Evolutionary conservation across 1,140 invertebrate genomes (phyloP).

Genomic region (Platyura marginata): DNA sequence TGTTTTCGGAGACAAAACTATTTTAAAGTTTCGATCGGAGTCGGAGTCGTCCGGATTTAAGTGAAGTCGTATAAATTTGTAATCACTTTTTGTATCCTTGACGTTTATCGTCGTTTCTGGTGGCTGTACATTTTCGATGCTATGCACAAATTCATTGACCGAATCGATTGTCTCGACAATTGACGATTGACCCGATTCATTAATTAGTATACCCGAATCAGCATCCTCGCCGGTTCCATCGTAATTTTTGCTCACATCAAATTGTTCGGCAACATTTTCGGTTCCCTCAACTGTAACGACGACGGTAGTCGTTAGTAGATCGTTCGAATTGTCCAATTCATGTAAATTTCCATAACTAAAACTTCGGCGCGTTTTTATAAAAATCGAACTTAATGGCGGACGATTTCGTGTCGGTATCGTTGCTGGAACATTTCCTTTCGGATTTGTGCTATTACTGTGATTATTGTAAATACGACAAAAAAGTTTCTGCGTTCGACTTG

Average conservation of each 20-base stretch:
- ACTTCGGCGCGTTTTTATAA: too few species aligned
- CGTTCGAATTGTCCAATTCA: not conserved
- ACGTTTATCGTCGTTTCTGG: too few species aligned
- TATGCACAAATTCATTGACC: too few species aligned
- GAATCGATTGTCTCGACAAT: slow-evolving; percentile 19
- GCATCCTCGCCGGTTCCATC: slow-evolving; percentile 26
- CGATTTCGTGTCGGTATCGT: not conserved
- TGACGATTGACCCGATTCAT: slow-evolving; percentile 46
- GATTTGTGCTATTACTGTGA: not conserved
- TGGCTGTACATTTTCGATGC: too few species aligned
- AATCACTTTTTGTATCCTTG: too few species aligned
- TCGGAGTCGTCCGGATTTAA: not conserved
- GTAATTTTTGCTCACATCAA: not conserved
- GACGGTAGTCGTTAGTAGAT: too few species aligned
- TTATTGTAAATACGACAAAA: not conserved
- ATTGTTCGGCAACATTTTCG: too few species aligned
- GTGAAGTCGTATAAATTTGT: not conserved
- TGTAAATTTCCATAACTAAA: not conserved
- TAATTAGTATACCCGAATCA: slow-evolving; percentile 57
- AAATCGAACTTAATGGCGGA: not conserved
- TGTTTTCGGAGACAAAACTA: not conserved
- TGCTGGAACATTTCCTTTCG: not conserved
- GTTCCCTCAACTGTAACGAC: too few species aligned
- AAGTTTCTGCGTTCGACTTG: not conserved
- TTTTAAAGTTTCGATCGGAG: not conserved